phyloP scores from a whole-genome alignment of 2,888 invertebrate genomes.

The Eristalis intricaria region DNA sequence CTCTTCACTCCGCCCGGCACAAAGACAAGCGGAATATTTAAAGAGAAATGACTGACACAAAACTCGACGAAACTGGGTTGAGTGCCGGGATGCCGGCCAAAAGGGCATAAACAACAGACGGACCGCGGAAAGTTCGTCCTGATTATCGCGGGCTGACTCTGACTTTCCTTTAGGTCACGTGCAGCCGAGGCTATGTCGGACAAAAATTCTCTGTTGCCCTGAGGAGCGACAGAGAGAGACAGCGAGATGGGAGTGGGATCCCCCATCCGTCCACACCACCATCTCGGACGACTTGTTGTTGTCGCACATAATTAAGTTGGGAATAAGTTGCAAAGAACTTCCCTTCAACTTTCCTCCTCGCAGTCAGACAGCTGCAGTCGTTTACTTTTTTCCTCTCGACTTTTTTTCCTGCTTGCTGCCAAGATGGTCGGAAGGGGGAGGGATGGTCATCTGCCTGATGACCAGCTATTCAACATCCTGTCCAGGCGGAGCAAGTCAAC shows the following conservation, averaged over 20 bases:
- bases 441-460: conserved; percentile 36
- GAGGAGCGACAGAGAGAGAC: conserved; percentile 10
- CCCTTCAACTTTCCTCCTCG: neutral
- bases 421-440: neutral
- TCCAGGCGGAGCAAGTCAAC: conserved; percentile 32
- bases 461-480: conserved; percentile 26
- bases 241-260: neutral
- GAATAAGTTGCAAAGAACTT: conserved; percentile 32
- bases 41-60: neutral
- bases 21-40: neutral
- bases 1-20: neutral
- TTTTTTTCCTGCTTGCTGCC: neutral
- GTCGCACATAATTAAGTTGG: conserved; percentile 57
- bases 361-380: conserved; percentile 18
- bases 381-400: neutral
- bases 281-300: conserved; percentile 11
- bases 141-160: conserved; percentile 27
- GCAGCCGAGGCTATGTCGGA: neutral
- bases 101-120: conserved; percentile 1
- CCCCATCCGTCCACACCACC: neutral
- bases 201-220: conserved; percentile 22
- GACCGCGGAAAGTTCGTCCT: conserved; percentile 26
- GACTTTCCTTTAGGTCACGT: conserved; percentile 10
- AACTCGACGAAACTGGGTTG: neutral
- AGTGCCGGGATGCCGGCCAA: neutral